Base-by-base conservation (phyloP, 2,113 vertebrate species). In the Daubentonia madagascariensis region DNA sequence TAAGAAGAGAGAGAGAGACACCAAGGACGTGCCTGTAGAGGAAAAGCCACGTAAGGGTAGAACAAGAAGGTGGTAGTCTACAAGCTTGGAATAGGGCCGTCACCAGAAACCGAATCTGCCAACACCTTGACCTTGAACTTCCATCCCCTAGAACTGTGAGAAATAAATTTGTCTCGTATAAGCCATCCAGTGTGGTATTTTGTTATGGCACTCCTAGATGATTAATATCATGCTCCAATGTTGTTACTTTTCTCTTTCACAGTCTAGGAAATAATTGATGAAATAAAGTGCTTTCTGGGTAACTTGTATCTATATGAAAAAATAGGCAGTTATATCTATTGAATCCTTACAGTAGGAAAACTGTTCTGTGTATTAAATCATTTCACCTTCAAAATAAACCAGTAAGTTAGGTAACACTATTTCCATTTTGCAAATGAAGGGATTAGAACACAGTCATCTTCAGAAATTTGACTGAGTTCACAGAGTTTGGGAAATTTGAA, bases 331-430 rank as follows among this genome's bases (percentile, higher is more conserved):
- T 16, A 16, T 50, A 73, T 40, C 11, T 73, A 5, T n/a, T 92
- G 68, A 40, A 22, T 11, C 8, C 9, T 76, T 93, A 40, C 32
- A 40, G 28, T 50, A 40, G 52, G 25, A 85, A 40, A 18, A 8
- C 76, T 72, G 18, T 81, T 68, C 12, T 72, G 43, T 63, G 65
- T 72, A 61, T 37, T 88, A 80, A 94, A 40, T 89, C 9, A 63
- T 61, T 89, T 81, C 45, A 63, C 63, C 67, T 48, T 59, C 22
- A 80, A 88, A 81, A 72, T 50, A n/a, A 59, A 5, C 23, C n/a
- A 72, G 12, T 72, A 40, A 85, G 32, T 37, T 79, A 70, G 23
- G 20, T 91, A 32, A n/a, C 32, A 32, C 28, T 37, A 57, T 17
- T 57, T 85, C 35, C 9, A 63, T 91, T 95, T 91, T 79, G 25